A percentile compares a stretch with the other conserved stretches of the same genome.
These are phyloP conservation scores for Drosophila sordidula DNA, from an alignment of 2,888 invertebrate species.

Conservation along the genomic window DNA sequence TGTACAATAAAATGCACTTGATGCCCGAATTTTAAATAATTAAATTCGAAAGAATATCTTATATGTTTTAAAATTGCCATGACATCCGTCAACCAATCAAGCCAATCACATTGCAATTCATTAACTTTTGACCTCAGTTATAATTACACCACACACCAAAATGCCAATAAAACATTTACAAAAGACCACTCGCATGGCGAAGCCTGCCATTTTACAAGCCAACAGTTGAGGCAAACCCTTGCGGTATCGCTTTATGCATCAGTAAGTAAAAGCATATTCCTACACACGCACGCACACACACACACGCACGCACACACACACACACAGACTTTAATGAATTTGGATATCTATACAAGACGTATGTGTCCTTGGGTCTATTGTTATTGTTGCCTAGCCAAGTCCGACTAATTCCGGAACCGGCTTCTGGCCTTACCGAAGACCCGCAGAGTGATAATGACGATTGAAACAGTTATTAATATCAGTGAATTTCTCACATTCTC, in stretches of 20 bases:
- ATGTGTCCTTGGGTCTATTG: not conserved
- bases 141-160: conserved; percentile 26
- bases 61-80: not conserved
- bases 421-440: not conserved
- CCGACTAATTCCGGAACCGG: not conserved
- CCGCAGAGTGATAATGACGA: conserved; percentile 28
- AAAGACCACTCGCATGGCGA: conserved; percentile 17
- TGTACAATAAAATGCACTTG: too few species aligned
- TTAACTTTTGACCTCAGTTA: conserved; percentile 55
- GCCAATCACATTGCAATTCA: conserved; percentile 58
- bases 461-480: conserved; percentile 58
- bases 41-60: not conserved
- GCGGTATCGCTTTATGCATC: conserved; percentile 33
- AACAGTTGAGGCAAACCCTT: conserved; percentile 10
- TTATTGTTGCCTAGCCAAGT: conserved; percentile 3
- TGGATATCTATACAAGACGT: conserved; percentile 1
- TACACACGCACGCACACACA: not conserved
- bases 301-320: conserved; percentile 5
- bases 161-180: conserved; percentile 54
- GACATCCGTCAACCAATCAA: conserved; percentile 12
- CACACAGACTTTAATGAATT: not conserved
- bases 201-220: conserved; percentile 14
- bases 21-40: conserved; percentile 1
- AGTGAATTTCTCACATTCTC: conserved; percentile 31
- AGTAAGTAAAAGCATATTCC: conserved; percentile 11